Percentiles rank a stretch among this genome's conserved stretches.
phyloP scores from a whole-genome alignment of 2,888 invertebrate genomes.

The Andrena trimmerana region DNA sequence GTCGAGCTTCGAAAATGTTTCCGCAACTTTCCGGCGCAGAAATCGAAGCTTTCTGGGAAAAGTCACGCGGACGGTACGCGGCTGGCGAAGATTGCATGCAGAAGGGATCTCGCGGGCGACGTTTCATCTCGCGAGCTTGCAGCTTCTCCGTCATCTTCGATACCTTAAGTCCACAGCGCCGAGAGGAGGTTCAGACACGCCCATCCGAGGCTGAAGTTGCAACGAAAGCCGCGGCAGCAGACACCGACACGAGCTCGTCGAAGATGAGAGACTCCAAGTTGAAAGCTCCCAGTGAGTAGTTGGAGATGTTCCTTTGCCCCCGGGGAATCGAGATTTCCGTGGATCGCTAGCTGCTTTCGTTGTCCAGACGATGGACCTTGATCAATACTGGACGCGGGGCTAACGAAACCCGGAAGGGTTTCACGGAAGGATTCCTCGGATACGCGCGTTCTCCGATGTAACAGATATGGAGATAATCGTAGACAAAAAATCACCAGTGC shows the following conservation, averaged over 20 bases:
- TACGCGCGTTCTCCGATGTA: too few species aligned
- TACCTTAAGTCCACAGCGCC: neutral
- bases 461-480: too few species aligned
- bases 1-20: neutral
- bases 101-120: neutral
- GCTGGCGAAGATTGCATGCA: constrained; percentile 5
- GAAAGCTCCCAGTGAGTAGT: constrained; percentile 3
- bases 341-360: constrained; percentile 5
- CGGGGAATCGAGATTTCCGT: constrained; percentile 19
- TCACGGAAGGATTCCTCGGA: too few species aligned
- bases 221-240: neutral
- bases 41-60: neutral
- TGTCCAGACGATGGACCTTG: neutral
- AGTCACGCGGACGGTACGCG: neutral
- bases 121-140: neutral
- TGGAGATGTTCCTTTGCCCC: neutral
- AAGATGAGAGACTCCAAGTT: constrained; percentile 27
- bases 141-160: constrained; percentile 4
- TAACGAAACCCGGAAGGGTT: neutral
- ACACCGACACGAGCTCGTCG: neutral
- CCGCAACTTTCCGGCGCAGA: neutral
- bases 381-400: neutral
- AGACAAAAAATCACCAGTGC: too few species aligned
- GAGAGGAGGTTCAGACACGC: constrained; percentile 12
- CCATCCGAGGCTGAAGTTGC: neutral